A percentile compares a stretch with the other conserved stretches of the same genome.
Evolutionary conservation across 2,797 vertebrate species (phyloP).

Genomic region (Champsocephalus gunnari): DNA sequence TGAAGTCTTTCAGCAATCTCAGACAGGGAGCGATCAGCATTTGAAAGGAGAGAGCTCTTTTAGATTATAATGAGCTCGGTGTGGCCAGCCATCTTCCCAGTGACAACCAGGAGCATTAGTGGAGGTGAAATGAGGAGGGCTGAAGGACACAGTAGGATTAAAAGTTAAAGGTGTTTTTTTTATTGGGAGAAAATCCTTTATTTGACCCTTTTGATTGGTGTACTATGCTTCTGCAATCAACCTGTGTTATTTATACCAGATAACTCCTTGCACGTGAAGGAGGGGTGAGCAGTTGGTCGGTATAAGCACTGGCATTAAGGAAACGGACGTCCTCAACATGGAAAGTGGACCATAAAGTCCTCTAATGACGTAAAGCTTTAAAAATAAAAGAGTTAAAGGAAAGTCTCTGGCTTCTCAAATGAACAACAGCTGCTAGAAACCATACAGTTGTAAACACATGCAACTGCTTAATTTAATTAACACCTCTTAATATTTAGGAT

Average conservation of each 20-base stretch:
- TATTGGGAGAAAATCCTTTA: constrained; percentile 17
- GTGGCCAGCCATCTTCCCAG: constrained; percentile 38
- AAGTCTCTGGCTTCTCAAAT: constrained; percentile 45
- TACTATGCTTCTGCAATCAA: not conserved
- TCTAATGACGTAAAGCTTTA: constrained; percentile 48
- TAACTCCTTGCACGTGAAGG: constrained; percentile 29
- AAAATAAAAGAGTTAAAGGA: constrained; percentile 15
- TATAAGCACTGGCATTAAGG: constrained; percentile 23
- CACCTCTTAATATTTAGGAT: constrained; percentile 62
- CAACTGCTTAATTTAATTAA: constrained; percentile 71
- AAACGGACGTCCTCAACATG: constrained; percentile 28
- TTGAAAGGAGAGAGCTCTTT: constrained; percentile 57
- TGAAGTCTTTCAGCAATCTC: constrained; percentile 57
- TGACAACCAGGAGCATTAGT: constrained; percentile 10
- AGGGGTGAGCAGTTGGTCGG: constrained; percentile 20
- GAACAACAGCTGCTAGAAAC: constrained; percentile 58
- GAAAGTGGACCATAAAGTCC: constrained; percentile 43
- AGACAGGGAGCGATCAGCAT: constrained; percentile 51
- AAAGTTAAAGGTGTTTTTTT: constrained; percentile 22
- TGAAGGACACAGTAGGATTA: constrained; percentile 32
- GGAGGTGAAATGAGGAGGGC: not conserved
- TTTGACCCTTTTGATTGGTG: constrained; percentile 39
- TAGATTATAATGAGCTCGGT: constrained; percentile 63
- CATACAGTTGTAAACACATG: constrained; percentile 42
- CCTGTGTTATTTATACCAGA: constrained; percentile 15